Evolutionary conservation across 2,113 vertebrate genomes (phyloP).

Genomic region (Serilophus lunatus): DNA sequence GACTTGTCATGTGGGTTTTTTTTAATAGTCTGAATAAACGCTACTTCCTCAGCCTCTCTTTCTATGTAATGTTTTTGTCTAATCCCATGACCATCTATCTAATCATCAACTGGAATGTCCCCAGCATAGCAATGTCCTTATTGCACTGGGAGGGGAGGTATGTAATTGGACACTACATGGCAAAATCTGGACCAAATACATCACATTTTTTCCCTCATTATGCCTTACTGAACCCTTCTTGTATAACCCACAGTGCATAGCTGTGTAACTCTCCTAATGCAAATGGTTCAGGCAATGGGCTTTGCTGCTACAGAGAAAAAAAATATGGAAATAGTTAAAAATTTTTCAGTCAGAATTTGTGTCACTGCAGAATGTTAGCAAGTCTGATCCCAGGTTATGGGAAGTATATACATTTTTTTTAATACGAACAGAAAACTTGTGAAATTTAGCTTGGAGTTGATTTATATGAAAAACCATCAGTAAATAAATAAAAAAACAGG

Average conservation of each 20-base stretch:
- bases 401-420: background rate
- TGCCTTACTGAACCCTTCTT: background rate
- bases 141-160: background rate
- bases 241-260: background rate
- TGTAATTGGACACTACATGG: background rate
- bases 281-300: background rate
- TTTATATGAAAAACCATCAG: background rate
- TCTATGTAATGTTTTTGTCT: fast-evolving
- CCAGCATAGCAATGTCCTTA: background rate
- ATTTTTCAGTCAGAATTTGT: background rate
- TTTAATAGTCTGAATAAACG: background rate
- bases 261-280: background rate
- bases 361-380: background rate
- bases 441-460: background rate
- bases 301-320: background rate
- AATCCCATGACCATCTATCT: background rate
- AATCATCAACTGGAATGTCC: background rate
- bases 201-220: background rate
- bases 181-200: background rate
- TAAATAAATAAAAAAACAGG: background rate
- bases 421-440: background rate
- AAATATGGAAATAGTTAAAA: background rate
- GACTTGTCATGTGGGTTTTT: background rate
- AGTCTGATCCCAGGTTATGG: background rate
- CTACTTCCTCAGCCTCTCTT: background rate